Base-by-base conservation (phyloP, 2,113 vertebrate species). In the Odobenus rosmarus region DNA sequence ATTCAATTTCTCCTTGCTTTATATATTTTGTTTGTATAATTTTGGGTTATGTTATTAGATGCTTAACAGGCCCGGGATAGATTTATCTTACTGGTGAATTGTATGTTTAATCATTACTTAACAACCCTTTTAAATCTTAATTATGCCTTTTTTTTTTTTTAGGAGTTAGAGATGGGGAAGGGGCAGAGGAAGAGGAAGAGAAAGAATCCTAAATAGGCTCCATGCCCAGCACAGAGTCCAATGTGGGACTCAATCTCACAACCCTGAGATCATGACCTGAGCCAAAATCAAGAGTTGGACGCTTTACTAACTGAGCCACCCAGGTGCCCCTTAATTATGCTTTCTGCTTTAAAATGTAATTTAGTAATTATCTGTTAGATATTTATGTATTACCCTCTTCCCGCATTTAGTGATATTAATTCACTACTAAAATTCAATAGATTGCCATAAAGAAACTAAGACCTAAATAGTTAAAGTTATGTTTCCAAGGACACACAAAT, bases 351-450 rank as follows among this genome's bases (percentile, higher is more conserved):
- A 71, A 91, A 53, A 84, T 79, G 11, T 46, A 49, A 64, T 46
- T 84, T 59, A 57, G n/a, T 33, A 79, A 76, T 93, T 53, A 76
- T 71, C 51, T 86, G 1, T 33, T 42, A 77, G 24, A 71, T 13
- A 83, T 55, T 61, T 69, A 33, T 77, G 14, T 57, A 76, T 90
- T 71, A 76, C 26, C n/a, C 3, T 39, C 82, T 88, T 26, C 18
- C 11, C 8, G 61, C 69, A 42, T 24, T 80, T 84, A 88, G 82
- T 85, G 15, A 85, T 49, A 59, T 42, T n/a, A 61, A 87, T 81
- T 81, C 88, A 16, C 92, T 84, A 86, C 77, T 86, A 85, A 85
- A 84, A 79, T 72, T 77, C 11, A 88, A 74, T 26, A 67, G 42
- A 79, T 31, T 74, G 33, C 11, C 42, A 26, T 82, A 57, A 62